Conservation (phyloP, 2,888 invertebrate species). For the Cosmorhoe ocellata region DNA sequence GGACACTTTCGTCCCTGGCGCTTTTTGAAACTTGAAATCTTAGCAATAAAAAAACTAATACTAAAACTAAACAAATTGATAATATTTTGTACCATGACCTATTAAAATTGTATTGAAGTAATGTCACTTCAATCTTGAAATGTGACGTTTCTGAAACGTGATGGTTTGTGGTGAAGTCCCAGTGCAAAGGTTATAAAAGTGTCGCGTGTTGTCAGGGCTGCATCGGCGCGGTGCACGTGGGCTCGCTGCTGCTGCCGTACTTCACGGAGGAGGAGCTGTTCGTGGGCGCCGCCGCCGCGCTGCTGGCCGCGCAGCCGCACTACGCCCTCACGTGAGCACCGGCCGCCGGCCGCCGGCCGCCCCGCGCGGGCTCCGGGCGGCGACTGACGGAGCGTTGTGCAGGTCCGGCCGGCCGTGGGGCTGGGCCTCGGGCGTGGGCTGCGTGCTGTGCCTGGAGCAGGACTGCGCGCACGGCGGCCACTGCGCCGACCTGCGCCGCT, state of each 20-base stretch:
- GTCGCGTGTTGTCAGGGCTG: slow-evolving; percentile 86
- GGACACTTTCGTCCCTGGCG: too few relatives aligned
- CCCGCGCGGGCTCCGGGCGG: slow-evolving; percentile 70
- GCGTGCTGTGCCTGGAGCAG: slow-evolving; percentile 90
- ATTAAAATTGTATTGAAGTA: too few relatives aligned
- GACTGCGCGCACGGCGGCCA: slow-evolving; percentile 86
- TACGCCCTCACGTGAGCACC: slow-evolving; percentile 60
- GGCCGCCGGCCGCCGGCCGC: slow-evolving; percentile 41
- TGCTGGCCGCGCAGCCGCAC: slow-evolving; percentile 71
- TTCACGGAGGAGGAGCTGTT: slow-evolving; percentile 90
- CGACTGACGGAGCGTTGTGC: too few relatives aligned
- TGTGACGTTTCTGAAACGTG: too few relatives aligned
- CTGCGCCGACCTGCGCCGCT: slow-evolving; percentile 73
- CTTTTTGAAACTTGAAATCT: too few relatives aligned
- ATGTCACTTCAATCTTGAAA: too few relatives aligned
- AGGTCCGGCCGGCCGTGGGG: slow-evolving; percentile 61
- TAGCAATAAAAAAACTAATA: too few relatives aligned
- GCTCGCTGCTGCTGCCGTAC: slow-evolving; percentile 91
- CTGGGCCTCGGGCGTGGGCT: slow-evolving; percentile 82
- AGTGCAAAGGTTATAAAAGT: too few relatives aligned
- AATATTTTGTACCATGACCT: too few relatives aligned
- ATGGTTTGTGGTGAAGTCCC: too few relatives aligned
- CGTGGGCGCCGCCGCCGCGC: slow-evolving; percentile 74
- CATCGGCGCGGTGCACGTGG: slow-evolving; percentile 93
- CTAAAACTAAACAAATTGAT: background rate